phyloP scores from a whole-genome alignment of 2,113 vertebrate species.

The Antechinus stuartii region DNA sequence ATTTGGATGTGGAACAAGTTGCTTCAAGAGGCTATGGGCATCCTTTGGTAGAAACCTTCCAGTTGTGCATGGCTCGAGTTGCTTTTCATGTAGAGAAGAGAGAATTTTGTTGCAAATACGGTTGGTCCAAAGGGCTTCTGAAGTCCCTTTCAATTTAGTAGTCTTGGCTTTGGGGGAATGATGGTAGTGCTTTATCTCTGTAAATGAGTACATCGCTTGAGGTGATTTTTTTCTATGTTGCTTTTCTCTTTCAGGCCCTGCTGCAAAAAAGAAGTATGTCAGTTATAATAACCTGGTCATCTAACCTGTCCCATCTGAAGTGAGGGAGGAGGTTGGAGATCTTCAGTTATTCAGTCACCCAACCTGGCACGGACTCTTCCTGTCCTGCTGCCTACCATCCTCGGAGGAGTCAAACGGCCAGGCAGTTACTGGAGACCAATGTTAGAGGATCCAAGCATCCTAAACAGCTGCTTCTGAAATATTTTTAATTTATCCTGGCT shows the following conservation, averaged over 20 bases:
- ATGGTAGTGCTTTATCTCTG: neutral
- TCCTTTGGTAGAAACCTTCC: neutral
- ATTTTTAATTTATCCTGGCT: conserved; percentile 80
- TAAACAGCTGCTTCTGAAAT: conserved; percentile 78
- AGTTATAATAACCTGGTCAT: conserved; percentile 97
- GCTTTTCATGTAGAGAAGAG: neutral
- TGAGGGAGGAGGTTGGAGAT: conserved; percentile 69
- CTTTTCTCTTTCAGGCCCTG: conserved; percentile 88
- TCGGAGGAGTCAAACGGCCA: conserved; percentile 63
- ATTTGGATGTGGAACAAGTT: neutral
- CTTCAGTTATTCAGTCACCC: conserved; percentile 72
- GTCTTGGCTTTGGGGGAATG: neutral
- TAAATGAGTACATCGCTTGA: neutral
- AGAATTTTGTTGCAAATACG: neutral
- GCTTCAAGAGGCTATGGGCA: neutral
- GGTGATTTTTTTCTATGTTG: conserved; percentile 29
- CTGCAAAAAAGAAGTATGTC: conserved; percentile 95
- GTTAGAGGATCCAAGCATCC: conserved; percentile 78
- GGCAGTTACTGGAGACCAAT: conserved; percentile 73
- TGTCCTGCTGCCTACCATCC: conserved; percentile 70
- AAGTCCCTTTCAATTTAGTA: neutral
- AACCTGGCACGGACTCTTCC: conserved; percentile 78
- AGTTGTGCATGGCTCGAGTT: neutral
- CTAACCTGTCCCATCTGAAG: conserved; percentile 83
- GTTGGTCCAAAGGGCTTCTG: neutral